phyloP scores from a whole-genome alignment of 2,113 vertebrate species.

The Mobula birostris region DNA sequence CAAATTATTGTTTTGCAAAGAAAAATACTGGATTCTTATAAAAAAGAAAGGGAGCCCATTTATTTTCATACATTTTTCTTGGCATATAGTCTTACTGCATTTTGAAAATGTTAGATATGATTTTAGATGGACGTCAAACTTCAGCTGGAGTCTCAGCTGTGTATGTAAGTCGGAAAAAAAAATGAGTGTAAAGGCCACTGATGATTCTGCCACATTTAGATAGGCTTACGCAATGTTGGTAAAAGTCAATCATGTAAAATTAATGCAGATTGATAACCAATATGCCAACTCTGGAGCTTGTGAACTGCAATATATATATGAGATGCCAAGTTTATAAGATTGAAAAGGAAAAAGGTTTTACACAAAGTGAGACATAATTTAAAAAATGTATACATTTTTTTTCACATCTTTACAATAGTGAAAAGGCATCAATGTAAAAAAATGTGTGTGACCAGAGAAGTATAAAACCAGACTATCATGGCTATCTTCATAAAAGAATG shows the following conservation, averaged over 20 bases:
- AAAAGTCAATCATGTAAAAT: slow-evolving; percentile 35
- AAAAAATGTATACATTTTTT: background rate
- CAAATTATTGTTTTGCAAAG: background rate
- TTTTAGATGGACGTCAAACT: background rate
- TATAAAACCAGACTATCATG: background rate
- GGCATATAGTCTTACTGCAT: background rate
- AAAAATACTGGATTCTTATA: background rate
- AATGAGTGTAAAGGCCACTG: slow-evolving; percentile 19
- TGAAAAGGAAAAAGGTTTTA: background rate
- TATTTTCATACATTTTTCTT: background rate
- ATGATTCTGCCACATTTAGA: slow-evolving; percentile 23
- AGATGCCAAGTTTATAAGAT: background rate
- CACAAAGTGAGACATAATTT: background rate
- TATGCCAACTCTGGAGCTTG: background rate
- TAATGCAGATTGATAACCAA: slow-evolving; percentile 36
- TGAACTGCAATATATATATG: background rate
- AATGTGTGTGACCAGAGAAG: background rate
- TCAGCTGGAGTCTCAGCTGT: slow-evolving; percentile 25
- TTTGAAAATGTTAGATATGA: slow-evolving; percentile 16
- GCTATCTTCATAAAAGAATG: background rate
- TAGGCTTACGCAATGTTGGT: background rate
- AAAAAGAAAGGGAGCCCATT: background rate
- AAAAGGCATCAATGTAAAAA: background rate
- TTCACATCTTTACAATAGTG: background rate
- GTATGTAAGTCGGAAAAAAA: background rate